These are phyloP conservation scores for Neocrepidodera transversa DNA, from an alignment of 2,888 invertebrate species.

Conservation along the genomic window DNA sequence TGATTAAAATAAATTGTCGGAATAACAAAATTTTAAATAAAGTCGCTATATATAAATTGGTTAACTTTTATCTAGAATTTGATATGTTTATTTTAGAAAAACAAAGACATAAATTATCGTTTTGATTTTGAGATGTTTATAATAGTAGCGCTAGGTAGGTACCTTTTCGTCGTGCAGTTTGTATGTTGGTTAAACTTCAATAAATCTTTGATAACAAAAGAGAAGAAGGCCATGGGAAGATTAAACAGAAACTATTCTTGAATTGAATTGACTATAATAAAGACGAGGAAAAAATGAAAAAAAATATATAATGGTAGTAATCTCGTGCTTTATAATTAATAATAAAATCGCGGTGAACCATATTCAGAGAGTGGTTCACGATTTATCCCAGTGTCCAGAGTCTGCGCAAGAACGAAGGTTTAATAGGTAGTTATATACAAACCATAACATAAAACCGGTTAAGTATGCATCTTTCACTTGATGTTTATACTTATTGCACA, in stretches of 20 bases:
- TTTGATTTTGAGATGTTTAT: conserved; percentile 23
- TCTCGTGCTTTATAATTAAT: conserved; percentile 42
- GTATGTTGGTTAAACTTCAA: conserved; percentile 29
- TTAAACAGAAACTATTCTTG: conserved; percentile 33
- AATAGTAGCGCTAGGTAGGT: conserved; percentile 16
- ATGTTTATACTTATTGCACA: conserved; percentile 52
- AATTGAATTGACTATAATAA: conserved; percentile 38
- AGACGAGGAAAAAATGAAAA: conserved; percentile 31
- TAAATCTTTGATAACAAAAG: conserved; percentile 36
- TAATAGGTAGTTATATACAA: conserved; percentile 35
- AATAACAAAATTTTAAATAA: too few species aligned
- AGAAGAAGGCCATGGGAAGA: conserved; percentile 43
- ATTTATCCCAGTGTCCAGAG: conserved; percentile 41
- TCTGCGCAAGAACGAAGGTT: conserved; percentile 39
- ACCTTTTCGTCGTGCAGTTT: conserved; percentile 27
- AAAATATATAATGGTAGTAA: conserved; percentile 31
- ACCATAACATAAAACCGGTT: conserved; percentile 55
- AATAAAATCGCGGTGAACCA: conserved; percentile 40
- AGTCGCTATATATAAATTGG: too few species aligned
- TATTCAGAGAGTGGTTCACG: conserved; percentile 34
- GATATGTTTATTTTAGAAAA: conserved; percentile 25
- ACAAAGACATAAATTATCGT: conserved; percentile 19
- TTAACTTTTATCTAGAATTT: too few species aligned
- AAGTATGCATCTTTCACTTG: conserved; percentile 48
- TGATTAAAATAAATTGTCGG: too few species aligned